Evolutionary conservation across 2,888 invertebrate species (phyloP), one percentile per base, ranked within the genome.

Genomic region (Dimorphilus gyrociliatus): DNA sequence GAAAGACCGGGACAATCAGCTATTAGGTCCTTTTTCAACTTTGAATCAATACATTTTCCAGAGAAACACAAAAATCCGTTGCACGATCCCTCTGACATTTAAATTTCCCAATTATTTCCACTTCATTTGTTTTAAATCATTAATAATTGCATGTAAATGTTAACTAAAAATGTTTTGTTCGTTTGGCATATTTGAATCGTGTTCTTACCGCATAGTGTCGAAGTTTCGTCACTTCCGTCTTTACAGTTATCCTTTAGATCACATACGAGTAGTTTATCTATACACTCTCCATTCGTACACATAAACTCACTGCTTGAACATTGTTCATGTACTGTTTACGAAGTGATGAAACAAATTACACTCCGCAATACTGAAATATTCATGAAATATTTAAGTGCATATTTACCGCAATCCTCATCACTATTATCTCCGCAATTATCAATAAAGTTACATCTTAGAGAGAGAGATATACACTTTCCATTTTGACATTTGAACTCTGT

Each of bases 211-310:
- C n/a, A n/a, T n/a, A n/a, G n/a, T n/a, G n/a, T n/a, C n/a, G 23
- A 19, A 4, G 3, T 6, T 24, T 39, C 39, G 19, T 39, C 39
- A 8, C 29, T 32, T 14, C 33, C 33, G 17, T 39, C 38, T 10
- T 4, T 6, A 29, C 39, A 55, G 29, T 54, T 44, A 1, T 29
- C 27, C 15, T 39, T 27, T 8, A 54, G 38, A 36, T 54, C 50
- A 34, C 54, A 54, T 8, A 38, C 28, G 21, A 41, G 34, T 3
- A 23, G 19, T 16, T 19, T 27, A 6, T 46, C 41, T 14, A 54
- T 45, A 26, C 54, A 54, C 25, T 55, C 48, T 2, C 44, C 45
- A 29, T 47, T 50, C 13, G 30, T 36, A 27, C 53, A 53, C 2
- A 12, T 16, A 25, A 34, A 38, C 14, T 32, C 17, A 14, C 18